phyloP scores from a whole-genome alignment of 2,113 vertebrate genomes.

The Xyliphius kryptos region DNA sequence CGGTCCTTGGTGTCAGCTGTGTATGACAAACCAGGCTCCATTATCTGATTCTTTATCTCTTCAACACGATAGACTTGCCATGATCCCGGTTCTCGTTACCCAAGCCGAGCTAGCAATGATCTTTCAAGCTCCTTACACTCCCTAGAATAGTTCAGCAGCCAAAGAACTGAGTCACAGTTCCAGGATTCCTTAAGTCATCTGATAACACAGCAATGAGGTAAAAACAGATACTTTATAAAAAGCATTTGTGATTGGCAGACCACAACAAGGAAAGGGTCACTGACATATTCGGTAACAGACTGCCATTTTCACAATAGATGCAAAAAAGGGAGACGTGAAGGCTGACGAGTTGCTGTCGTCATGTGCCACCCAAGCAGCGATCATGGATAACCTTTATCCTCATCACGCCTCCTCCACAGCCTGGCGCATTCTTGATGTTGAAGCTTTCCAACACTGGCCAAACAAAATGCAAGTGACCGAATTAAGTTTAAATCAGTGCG shows the following conservation, averaged over 20 bases:
- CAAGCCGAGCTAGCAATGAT: slow-evolving; percentile 1
- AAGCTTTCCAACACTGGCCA: too few species aligned
- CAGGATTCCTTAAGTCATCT: slow-evolving; percentile 12
- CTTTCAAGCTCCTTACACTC: slow-evolving; percentile 9
- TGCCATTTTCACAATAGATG: too few species aligned
- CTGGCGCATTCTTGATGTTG: slow-evolving; percentile 20
- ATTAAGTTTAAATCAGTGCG: too few species aligned
- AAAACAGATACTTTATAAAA: neutral
- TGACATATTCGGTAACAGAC: too few species aligned
- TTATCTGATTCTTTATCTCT: slow-evolving; percentile 29
- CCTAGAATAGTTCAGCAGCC: neutral
- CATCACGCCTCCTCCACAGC: slow-evolving; percentile 21
- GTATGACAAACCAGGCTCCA: slow-evolving; percentile 27
- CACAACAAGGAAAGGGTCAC: too few species aligned
- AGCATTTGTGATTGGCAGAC: neutral
- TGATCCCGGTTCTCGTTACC: slow-evolving; percentile 7
- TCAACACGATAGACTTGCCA: slow-evolving; percentile 14
- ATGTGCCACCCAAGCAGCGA: slow-evolving; percentile 22
- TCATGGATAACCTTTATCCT: slow-evolving; percentile 42
- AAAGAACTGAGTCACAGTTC: slow-evolving; percentile 11
- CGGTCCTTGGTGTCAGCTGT: slow-evolving; percentile 20
- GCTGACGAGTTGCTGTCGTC: slow-evolving; percentile 1
- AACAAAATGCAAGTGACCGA: too few species aligned
- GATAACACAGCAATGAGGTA: neutral
- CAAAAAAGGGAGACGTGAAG: neutral